Percentiles rank a stretch among this genome's conserved stretches.
Evolutionary conservation across 2,113 vertebrate species (phyloP).

Genomic region (Pachyramphus minor): DNA sequence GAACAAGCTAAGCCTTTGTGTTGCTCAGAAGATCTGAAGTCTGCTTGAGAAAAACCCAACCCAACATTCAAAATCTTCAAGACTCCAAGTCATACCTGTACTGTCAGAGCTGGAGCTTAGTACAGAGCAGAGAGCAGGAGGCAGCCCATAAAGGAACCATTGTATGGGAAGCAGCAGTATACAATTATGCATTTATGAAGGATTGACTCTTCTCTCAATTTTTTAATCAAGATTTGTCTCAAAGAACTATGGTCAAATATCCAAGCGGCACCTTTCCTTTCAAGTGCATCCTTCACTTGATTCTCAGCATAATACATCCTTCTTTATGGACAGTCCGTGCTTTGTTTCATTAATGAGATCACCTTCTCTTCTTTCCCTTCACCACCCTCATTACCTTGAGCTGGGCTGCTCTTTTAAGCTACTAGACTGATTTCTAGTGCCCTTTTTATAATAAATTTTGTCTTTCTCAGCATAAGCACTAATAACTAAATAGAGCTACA

Average conservation of each 20-base stretch:
- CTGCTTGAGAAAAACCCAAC: background rate
- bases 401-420: background rate
- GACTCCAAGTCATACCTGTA: constrained; percentile 9
- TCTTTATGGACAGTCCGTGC: constrained; percentile 17
- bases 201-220: background rate
- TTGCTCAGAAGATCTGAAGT: background rate
- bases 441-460: background rate
- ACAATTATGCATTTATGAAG: constrained; percentile 46
- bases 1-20: constrained; percentile 34
- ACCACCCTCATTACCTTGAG: background rate
- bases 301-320: constrained; percentile 1
- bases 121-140: background rate
- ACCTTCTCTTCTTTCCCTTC: background rate
- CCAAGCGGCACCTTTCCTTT: constrained; percentile 39
- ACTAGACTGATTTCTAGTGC: background rate
- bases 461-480: background rate
- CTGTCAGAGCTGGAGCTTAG: constrained; percentile 7
- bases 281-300: constrained; percentile 38
- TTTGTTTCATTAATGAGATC: constrained; percentile 32
- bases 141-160: constrained; percentile 32
- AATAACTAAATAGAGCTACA: background rate
- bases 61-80: background rate
- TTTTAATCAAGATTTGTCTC: constrained; percentile 55
- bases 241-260: constrained; percentile 22
- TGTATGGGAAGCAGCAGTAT: constrained; percentile 27